Evolutionary conservation across 1,140 invertebrate genomes (phyloP), one percentile per base, ranked within the genome.

Genomic region (Drosophila asahinai): DNA sequence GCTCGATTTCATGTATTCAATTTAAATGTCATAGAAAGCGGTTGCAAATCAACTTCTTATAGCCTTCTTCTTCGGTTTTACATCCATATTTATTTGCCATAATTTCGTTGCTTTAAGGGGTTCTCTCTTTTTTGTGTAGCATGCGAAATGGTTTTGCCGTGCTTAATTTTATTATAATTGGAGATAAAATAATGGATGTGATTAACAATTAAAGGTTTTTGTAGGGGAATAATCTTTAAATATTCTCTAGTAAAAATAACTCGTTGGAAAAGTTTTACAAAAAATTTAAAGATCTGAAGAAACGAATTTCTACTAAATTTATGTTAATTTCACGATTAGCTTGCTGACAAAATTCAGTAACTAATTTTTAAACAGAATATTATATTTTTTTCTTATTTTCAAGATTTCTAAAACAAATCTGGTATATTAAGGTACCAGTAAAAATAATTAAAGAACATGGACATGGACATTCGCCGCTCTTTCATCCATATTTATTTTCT

Each of bases 1-100:
- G 81, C 62, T 76, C 73, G 74, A 89, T 90, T 89, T 89, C 77
- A 90, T 90, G 68, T 81, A 80, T 86, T 64, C 84, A 67, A 87
- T 81, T 83, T 77, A 83, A 72, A 87, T 87, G 80, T 86, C 77
- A 83, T 64, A 49, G 65, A 63, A 84, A 77, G 71, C 71, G 63
- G 45, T 25, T 22, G 68, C 51, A 71, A 82, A 71, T 78, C 38
- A 80, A 71, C 57, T 72, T 51, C 30, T 27, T 38, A 22, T 40
- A 22, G n/a, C 22, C 14, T 1, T 8, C 4, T 49, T 48, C 25
- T 27, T 19, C 25, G 59, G 59, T 68, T 49, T 58, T 67, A 54
- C 57, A 64, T 76, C 59, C 81, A 80, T 87, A 78, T 74, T 78
- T 68, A 77, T 68, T 61, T 55, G 42, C 57, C 15, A 78, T 78